phyloP scores from a whole-genome alignment of 2,888 invertebrate genomes.

The Caenorhabditis sp. region DNA sequence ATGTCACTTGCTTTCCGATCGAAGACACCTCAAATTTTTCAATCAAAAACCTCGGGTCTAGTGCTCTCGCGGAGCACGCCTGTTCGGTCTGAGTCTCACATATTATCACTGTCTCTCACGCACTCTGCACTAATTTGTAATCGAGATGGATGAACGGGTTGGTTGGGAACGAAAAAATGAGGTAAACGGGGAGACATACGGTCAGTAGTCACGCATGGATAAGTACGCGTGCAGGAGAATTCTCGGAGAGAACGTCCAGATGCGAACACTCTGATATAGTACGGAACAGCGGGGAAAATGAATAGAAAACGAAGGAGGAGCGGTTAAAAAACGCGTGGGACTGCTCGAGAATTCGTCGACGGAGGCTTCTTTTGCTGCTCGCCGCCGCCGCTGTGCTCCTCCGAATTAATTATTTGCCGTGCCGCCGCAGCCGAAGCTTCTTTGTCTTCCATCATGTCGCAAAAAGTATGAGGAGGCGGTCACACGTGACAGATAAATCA shows the following conservation, averaged over 20 bases:
- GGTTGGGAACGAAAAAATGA: slow-evolving; percentile 29
- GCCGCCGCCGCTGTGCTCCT: neutral
- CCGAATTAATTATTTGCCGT: slow-evolving; percentile 47
- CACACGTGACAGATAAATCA: slow-evolving; percentile 52
- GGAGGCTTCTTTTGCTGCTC: neutral
- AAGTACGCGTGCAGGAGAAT: slow-evolving; percentile 4
- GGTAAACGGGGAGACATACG: slow-evolving; percentile 25
- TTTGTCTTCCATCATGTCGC: slow-evolving; percentile 47
- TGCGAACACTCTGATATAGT: slow-evolving; percentile 18
- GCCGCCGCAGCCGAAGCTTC: slow-evolving; percentile 12
- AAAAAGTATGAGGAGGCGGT: slow-evolving; percentile 5
- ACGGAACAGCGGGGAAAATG: neutral
- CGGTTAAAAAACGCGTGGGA: slow-evolving; percentile 16
- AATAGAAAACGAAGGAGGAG: slow-evolving; percentile 2
- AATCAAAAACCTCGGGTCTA: slow-evolving; percentile 30
- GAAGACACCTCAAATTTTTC: slow-evolving; percentile 39
- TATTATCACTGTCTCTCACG: neutral
- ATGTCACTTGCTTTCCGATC: slow-evolving; percentile 15
- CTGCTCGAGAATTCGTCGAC: slow-evolving; percentile 36
- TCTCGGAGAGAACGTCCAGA: slow-evolving; percentile 5
- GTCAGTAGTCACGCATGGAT: slow-evolving; percentile 22
- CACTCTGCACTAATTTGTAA: slow-evolving; percentile 40
- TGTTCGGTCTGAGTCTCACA: slow-evolving; percentile 23
- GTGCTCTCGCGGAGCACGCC: slow-evolving; percentile 19
- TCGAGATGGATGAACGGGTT: slow-evolving; percentile 7